These are phyloP conservation scores for Chionis minor DNA, from an alignment of 2,113 vertebrate genomes.

Conservation along the genomic window DNA sequence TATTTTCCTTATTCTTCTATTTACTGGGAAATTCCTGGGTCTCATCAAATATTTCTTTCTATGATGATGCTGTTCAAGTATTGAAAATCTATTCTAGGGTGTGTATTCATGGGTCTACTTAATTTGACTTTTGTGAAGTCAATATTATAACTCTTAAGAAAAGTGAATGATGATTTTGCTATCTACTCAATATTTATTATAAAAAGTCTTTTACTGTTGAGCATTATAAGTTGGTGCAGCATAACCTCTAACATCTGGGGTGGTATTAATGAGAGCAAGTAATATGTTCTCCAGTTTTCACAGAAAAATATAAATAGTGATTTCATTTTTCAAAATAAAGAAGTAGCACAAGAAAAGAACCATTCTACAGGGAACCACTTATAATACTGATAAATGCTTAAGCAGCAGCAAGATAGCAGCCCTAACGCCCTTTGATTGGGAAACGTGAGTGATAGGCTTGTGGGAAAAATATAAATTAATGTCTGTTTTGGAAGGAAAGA, in stretches of 20 bases:
- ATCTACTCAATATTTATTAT: background rate
- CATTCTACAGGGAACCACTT: background rate
- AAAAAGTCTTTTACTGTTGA: background rate
- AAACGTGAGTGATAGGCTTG: background rate
- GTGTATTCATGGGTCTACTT: background rate
- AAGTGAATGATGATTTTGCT: background rate
- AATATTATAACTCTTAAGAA: background rate
- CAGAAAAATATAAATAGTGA: background rate
- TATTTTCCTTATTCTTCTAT: background rate
- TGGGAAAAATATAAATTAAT: background rate
- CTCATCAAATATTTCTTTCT: background rate
- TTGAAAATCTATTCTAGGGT: background rate
- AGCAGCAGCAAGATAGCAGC: background rate
- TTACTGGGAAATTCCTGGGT: background rate
- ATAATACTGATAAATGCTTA: background rate
- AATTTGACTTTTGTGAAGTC: background rate
- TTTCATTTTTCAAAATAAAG: background rate
- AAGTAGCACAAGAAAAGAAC: background rate
- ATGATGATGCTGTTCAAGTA: background rate
- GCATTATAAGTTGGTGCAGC: background rate
- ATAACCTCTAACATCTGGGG: background rate
- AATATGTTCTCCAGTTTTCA: background rate
- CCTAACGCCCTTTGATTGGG: background rate
- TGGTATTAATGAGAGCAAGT: background rate
- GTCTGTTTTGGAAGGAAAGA: background rate